These are phyloP conservation scores for Phengaris alcon DNA, from an alignment of 2,888 invertebrate species.

Conservation along the genomic window DNA sequence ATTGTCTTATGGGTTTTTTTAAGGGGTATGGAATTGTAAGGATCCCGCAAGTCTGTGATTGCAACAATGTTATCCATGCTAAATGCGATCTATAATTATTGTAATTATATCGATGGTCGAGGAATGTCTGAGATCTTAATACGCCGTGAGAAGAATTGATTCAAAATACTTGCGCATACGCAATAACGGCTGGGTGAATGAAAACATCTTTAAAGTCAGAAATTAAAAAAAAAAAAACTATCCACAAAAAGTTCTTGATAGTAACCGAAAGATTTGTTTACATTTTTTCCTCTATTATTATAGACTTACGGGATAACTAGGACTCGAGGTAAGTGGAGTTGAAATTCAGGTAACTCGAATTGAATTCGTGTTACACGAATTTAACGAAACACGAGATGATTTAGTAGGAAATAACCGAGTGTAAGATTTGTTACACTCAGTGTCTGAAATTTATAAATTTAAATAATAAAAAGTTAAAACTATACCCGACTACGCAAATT, in stretches of 20 bases:
- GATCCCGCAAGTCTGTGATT: constrained; percentile 33
- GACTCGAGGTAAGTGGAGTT: too few relatives aligned
- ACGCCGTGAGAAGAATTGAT: constrained; percentile 16
- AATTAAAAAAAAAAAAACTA: not conserved
- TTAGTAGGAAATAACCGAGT: too few relatives aligned
- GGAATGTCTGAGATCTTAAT: not conserved
- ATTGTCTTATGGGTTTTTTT: constrained; percentile 65
- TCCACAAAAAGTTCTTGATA: not conserved
- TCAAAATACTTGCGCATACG: not conserved
- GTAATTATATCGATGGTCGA: constrained; percentile 20
- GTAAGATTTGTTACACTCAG: too few relatives aligned
- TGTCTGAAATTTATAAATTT: too few relatives aligned
- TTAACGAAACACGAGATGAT: too few relatives aligned
- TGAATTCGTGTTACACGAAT: too few relatives aligned
- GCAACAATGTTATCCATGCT: constrained; percentile 29
- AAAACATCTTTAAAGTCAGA: not conserved
- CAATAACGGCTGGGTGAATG: not conserved
- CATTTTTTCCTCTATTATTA: not conserved
- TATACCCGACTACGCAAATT: too few relatives aligned
- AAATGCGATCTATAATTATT: constrained; percentile 31
- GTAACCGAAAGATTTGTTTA: not conserved
- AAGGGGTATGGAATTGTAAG: constrained; percentile 37
- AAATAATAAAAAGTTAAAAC: too few relatives aligned
- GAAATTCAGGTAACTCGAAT: too few relatives aligned
- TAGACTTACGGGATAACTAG: too few relatives aligned